These are phyloP conservation scores for Plagodis dolabraria DNA, from an alignment of 2,888 invertebrate species.

Conservation along the genomic window DNA sequence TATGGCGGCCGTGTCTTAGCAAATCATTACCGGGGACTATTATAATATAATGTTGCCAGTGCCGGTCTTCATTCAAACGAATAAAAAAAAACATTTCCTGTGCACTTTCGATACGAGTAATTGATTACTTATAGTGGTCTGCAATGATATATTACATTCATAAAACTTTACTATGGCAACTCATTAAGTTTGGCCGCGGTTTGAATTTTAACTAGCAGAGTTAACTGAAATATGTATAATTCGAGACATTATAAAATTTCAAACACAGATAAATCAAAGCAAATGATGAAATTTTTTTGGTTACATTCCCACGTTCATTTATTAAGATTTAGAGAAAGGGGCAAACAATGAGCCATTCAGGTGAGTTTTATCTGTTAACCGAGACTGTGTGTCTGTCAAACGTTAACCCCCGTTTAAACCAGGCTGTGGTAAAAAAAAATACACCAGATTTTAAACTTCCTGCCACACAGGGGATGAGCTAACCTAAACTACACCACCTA, in stretches of 20 bases:
- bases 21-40: conserved; percentile 67
- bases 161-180: conserved; percentile 58
- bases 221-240: conserved; percentile 20
- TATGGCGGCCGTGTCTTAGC: conserved; percentile 66
- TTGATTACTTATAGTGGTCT: conserved; percentile 61
- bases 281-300: conserved; percentile 21
- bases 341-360: conserved; percentile 71
- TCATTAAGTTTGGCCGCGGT: conserved; percentile 58
- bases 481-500: conserved; percentile 42
- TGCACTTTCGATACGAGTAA: conserved; percentile 57
- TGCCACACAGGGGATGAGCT: conserved; percentile 66
- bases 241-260: conserved; percentile 28
- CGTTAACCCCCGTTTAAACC: conserved; percentile 73
- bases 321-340: conserved; percentile 45
- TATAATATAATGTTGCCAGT: conserved; percentile 42
- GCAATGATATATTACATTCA: conserved; percentile 60
- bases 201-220: conserved; percentile 50
- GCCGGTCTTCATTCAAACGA: conserved; percentile 41
- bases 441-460: conserved; percentile 82
- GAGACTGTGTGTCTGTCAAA: conserved; percentile 71
- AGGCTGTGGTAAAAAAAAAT: conserved; percentile 74
- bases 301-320: conserved; percentile 46
- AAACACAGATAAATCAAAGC: conserved; percentile 17
- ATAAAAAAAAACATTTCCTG: conserved; percentile 67
- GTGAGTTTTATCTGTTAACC: conserved; percentile 59